phyloP scores from a whole-genome alignment of 1,140 invertebrate genomes.

The Leptinotarsa texana region DNA sequence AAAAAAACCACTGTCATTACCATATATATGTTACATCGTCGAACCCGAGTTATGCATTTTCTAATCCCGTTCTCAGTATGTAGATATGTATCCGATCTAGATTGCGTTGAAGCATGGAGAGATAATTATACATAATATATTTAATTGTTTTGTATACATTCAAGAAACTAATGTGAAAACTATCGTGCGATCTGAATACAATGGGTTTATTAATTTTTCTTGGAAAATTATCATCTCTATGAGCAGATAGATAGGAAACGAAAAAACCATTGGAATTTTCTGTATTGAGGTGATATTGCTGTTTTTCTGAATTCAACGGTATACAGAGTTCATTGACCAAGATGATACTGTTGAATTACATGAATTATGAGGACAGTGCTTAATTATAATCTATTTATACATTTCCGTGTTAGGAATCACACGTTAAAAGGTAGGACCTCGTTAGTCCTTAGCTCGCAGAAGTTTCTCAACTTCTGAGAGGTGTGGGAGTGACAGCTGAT shows the following conservation, averaged over 20 bases:
- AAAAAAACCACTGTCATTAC: constrained; percentile 14
- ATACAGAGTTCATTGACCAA: too few species aligned
- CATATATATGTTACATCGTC: constrained; percentile 20
- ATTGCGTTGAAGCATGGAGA: constrained; percentile 15
- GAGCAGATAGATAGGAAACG: background rate
- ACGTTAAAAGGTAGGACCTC: too few species aligned
- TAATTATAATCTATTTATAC: too few species aligned
- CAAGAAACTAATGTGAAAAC: constrained; percentile 15
- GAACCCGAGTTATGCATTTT: constrained; percentile 17
- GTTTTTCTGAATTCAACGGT: too few species aligned
- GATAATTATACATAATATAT: constrained; percentile 29
- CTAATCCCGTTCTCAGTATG: constrained; percentile 15
- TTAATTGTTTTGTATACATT: constrained; percentile 24
- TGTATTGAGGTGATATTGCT: too few species aligned
- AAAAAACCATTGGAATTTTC: too few species aligned
- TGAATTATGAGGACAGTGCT: too few species aligned
- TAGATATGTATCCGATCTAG: constrained; percentile 25
- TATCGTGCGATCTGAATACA: constrained; percentile 20
- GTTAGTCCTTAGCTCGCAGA: too few species aligned
- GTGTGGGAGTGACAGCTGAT: too few species aligned
- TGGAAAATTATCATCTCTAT: background rate
- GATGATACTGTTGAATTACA: too few species aligned
- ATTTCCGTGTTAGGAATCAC: too few species aligned
- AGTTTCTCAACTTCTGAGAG: too few species aligned
- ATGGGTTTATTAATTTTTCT: constrained; percentile 21